Evolutionary conservation across 2,888 invertebrate genomes (phyloP).

Genomic region (Himalopsyche kuldschensis): DNA sequence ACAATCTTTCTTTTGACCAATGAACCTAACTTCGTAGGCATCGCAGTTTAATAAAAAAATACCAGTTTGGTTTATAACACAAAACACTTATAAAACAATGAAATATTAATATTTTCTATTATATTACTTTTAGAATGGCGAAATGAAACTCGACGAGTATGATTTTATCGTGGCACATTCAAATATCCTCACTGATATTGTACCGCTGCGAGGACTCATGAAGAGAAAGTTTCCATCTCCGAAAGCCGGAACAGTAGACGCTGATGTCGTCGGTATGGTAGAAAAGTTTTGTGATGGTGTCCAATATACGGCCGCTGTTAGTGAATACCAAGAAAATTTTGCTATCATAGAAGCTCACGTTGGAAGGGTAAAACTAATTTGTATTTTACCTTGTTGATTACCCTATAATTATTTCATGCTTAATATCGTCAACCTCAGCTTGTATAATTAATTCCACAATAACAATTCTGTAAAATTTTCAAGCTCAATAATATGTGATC

Average conservation of each 20-base stretch:
- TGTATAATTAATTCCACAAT: no score
- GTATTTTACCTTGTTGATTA: not conserved
- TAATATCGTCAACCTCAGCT: no score
- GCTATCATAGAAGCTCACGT: conserved; percentile 67
- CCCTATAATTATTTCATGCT: no score
- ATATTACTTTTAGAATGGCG: conserved; percentile 61
- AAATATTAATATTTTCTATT: not conserved
- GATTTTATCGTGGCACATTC: conserved; percentile 78
- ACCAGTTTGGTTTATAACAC: no score
- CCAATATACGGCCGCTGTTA: conserved; percentile 66
- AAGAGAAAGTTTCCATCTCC: conserved; percentile 76
- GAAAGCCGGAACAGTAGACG: conserved; percentile 67
- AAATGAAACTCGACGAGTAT: conserved; percentile 67
- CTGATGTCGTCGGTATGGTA: conserved; percentile 65
- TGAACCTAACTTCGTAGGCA: no score
- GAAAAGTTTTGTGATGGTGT: conserved; percentile 70
- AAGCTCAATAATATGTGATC: no score
- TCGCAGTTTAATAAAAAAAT: no score
- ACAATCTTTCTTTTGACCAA: no score
- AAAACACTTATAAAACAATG: not conserved
- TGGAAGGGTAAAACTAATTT: conserved; percentile 64
- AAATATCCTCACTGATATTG: conserved; percentile 75
- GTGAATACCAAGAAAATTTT: conserved; percentile 72
- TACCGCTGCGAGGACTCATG: conserved; percentile 75
- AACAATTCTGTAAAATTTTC: no score